A percentile compares a stretch with the other conserved stretches of the same genome.
Conservation (phyloP, 2,888 invertebrate genomes). For the Stratiomys singularior region DNA sequence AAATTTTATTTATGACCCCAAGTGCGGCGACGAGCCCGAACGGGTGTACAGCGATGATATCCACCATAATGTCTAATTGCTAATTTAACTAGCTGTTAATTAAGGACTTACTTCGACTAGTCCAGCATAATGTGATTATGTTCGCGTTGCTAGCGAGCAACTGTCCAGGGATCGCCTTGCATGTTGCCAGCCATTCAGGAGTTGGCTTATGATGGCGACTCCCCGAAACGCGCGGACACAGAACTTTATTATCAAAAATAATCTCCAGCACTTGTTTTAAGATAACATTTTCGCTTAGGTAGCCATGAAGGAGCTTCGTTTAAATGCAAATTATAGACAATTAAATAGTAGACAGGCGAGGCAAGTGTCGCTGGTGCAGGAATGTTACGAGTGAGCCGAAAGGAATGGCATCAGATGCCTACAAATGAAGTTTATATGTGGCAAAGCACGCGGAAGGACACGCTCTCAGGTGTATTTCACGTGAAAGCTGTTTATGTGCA, state of each 20-base stretch:
- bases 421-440: neutral
- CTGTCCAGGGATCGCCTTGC: conserved; percentile 5
- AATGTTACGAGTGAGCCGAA: neutral
- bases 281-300: conserved; percentile 2
- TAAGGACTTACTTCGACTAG: neutral
- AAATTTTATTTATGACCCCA: conserved; percentile 3
- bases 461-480: neutral
- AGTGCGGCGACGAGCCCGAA: neutral
- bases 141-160: neutral
- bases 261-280: conserved; percentile 41
- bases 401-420: neutral
- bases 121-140: neutral
- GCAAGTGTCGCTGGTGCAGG: neutral
- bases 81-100: conserved; percentile 26
- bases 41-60: neutral
- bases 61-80: conserved; percentile 26
- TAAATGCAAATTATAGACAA: conserved; percentile 43
- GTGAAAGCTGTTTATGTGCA: neutral
- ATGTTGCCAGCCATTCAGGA: conserved; percentile 17
- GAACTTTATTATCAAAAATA: conserved; percentile 43
- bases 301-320: conserved; percentile 37
- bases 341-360: conserved; percentile 27
- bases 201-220: neutral
- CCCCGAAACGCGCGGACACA: neutral
- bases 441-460: neutral